Base-by-base conservation (phyloP, 2,113 vertebrate genomes). In the Delphinapterus leucas region DNA sequence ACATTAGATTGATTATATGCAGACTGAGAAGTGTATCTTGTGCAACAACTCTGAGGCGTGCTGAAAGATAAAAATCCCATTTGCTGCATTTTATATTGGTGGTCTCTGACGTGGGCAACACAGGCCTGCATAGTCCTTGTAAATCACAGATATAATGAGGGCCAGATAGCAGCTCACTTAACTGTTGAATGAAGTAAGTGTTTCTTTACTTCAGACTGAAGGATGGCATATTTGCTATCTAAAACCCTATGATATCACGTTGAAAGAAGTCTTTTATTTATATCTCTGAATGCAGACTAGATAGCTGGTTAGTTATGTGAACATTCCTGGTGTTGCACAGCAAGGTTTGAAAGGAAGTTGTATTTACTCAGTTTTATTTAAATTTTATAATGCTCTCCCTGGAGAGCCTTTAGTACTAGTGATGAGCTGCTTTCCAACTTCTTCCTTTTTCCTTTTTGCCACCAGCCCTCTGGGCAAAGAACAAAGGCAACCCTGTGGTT, bases 21-120 rank as follows among this genome's bases (percentile, higher is more conserved):
- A 98, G 98, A 93, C 98, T 92, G 97, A 97, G 97, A 97, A 98
- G 95, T 93, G 58, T 98, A 97, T 97, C 96, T 97, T 96, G 95
- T 97, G 98, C 97, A 98, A 97, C 97, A 96, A 97, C 95, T 98
- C 96, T 92, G 87, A 97, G 98, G 96, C 92, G 95, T 97, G 98
- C 98, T 98, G 98, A 98, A 99, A 99, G 99, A 99, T 99, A 98
- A 99, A 98, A 98, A 98, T 98, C 98, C 98, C 98, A 99, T 99
- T 99, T 99, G 98, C 97, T 98, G 88, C 96, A 95, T 98, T 98
- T 99, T 98, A 98, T 98, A 99, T 95, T 98, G 98, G 98, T 98
- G 98, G 98, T 98, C 98, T 98, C 97, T 98, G 98, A 98, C 96
- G 98, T 97, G 96, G 88, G 95, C 96, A 98, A 97, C 95, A 85